A percentile compares a stretch with the other conserved stretches of the same genome.
These are phyloP conservation scores for Calonectris borealis DNA, from an alignment of 2,113 vertebrate species.

Conservation along the genomic window DNA sequence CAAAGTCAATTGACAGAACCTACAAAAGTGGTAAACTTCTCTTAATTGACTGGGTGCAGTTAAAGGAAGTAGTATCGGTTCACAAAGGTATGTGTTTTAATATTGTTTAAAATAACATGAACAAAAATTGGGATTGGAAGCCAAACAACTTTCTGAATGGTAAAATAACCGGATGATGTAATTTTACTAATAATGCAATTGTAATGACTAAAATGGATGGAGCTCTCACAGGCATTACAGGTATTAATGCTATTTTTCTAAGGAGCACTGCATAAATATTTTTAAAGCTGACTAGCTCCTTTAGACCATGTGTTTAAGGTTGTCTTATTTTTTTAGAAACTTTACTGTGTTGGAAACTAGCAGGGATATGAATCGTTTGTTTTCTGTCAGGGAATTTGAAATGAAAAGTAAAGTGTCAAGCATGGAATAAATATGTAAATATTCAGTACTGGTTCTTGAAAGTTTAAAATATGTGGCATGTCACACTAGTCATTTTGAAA, in stretches of 20 bases:
- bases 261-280: constrained; percentile 20
- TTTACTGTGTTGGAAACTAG: neutral
- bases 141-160: neutral
- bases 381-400: constrained; percentile 18
- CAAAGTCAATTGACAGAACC: neutral
- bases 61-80: neutral
- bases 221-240: neutral
- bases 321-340: neutral
- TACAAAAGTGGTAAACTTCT: neutral
- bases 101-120: neutral
- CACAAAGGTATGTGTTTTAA: neutral
- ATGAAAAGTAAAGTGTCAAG: neutral
- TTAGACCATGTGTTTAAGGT: neutral
- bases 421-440: constrained; percentile 42
- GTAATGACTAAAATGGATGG: neutral
- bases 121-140: neutral
- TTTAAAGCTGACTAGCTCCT: constrained; percentile 13
- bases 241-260: constrained; percentile 23
- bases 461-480: neutral
- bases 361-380: neutral
- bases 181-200: neutral
- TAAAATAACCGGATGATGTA: neutral
- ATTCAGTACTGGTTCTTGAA: neutral
- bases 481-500: neutral
- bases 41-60: neutral